phyloP scores from a whole-genome alignment of 2,888 invertebrate genomes.

The Timandra comae region DNA sequence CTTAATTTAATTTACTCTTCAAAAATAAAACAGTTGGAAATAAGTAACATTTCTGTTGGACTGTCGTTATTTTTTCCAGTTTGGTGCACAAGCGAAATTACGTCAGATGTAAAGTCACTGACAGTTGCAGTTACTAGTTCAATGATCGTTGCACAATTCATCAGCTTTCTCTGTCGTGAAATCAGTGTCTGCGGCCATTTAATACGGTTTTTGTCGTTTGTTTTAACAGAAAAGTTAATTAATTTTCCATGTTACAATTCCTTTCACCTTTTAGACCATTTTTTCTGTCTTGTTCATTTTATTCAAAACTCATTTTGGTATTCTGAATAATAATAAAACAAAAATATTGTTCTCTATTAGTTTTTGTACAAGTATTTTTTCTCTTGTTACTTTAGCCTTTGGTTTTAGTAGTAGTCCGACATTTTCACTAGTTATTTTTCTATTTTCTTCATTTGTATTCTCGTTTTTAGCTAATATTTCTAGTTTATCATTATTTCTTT shows the following conservation, averaged over 20 bases:
- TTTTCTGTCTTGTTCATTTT: not conserved
- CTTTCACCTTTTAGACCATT: slow-evolving; percentile 11
- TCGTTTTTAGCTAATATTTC: too few relatives aligned
- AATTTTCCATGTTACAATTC: slow-evolving; percentile 11
- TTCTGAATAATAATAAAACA: too few relatives aligned
- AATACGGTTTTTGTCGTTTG: slow-evolving; percentile 23
- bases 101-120: slow-evolving; percentile 17
- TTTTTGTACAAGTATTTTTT: too few relatives aligned
- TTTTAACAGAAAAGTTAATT: slow-evolving; percentile 19
- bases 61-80: slow-evolving; percentile 21
- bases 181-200: slow-evolving; percentile 26
- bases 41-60: too few relatives aligned
- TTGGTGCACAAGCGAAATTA: slow-evolving; percentile 25
- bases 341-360: too few relatives aligned
- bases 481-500: too few relatives aligned
- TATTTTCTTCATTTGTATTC: too few relatives aligned
- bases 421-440: too few relatives aligned
- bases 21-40: too few relatives aligned
- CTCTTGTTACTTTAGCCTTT: too few relatives aligned
- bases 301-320: slow-evolving; percentile 1
- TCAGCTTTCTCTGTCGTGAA: slow-evolving; percentile 32
- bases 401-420: too few relatives aligned
- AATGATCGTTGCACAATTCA: slow-evolving; percentile 30
- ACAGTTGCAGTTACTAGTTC: slow-evolving; percentile 18
- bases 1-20: too few relatives aligned